A percentile compares a stretch with the other conserved stretches of the same genome.
Evolutionary conservation across 1,140 invertebrate species (phyloP).

Genomic region (Trichomalopsis sarcophagae): DNA sequence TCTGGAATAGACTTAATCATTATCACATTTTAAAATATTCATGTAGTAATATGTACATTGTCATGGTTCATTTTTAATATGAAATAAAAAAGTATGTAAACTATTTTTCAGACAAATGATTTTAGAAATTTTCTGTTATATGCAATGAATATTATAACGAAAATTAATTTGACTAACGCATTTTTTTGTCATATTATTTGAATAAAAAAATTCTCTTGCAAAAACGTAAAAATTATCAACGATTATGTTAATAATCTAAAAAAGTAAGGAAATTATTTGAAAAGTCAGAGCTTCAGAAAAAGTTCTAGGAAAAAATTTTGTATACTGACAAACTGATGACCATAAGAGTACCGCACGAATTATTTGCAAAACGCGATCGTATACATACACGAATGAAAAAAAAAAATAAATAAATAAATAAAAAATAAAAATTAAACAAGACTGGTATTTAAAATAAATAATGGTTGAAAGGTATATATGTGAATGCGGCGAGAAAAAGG

Average conservation of each 20-base stretch:
- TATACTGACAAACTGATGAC: neutral
- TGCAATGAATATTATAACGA: no score
- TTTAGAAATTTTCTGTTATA: no score
- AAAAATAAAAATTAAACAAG: constrained; percentile 37
- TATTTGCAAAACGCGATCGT: constrained; percentile 5
- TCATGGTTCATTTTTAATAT: no score
- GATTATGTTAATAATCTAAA: neutral
- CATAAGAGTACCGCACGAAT: neutral
- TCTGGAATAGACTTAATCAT: neutral
- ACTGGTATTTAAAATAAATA: constrained; percentile 51
- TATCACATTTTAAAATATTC: neutral
- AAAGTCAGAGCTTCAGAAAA: neutral
- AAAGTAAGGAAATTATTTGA: neutral
- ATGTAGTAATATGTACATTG: no score
- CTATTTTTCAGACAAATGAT: no score
- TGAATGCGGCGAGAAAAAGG: neutral
- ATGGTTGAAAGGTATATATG: constrained; percentile 25
- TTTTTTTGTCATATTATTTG: no score
- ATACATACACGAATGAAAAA: constrained; percentile 24
- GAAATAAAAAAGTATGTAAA: no score
- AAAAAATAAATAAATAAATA: constrained; percentile 26
- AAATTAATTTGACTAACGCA: no score
- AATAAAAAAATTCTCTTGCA: no score
- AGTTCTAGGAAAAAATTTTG: neutral
- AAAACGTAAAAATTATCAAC: no score